Conservation (phyloP, 2,113 vertebrate species). For the Gambusia affinis region DNA sequence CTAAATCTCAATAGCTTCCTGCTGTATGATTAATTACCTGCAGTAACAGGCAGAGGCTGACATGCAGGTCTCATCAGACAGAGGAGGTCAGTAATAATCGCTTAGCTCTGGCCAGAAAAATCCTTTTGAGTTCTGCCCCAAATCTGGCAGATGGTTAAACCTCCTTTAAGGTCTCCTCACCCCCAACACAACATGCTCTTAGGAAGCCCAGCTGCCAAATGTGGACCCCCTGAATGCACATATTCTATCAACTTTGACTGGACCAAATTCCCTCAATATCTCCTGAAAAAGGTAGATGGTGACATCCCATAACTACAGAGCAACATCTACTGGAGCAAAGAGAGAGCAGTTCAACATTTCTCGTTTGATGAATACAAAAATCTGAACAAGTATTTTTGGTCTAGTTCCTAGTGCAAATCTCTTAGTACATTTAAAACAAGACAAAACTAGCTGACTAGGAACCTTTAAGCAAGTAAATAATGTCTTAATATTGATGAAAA, state of each 20-base stretch:
- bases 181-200: slow-evolving; percentile 3
- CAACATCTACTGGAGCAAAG: slow-evolving; percentile 1
- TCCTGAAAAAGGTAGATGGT: slow-evolving; percentile 14
- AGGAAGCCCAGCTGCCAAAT: slow-evolving; percentile 16
- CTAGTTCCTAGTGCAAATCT: no score
- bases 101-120: slow-evolving; percentile 23
- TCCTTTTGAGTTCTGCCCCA: slow-evolving; percentile 27
- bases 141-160: slow-evolving; percentile 45
- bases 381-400: no score
- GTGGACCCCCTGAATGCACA: slow-evolving; percentile 10
- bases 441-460: no score
- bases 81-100: slow-evolving; percentile 26
- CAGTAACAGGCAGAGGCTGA: slow-evolving; percentile 20
- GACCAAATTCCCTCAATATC: slow-evolving; percentile 28
- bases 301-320: not conserved
- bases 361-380: no score
- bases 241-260: slow-evolving; percentile 33
- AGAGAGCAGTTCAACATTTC: no score
- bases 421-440: no score
- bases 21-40: slow-evolving; percentile 35
- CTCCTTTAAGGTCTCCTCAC: not conserved
- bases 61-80: slow-evolving; percentile 10
- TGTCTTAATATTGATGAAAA: no score
- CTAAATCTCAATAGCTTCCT: slow-evolving; percentile 35
- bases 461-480: no score